These are phyloP conservation scores for Ctenoplectra terminalis DNA, from an alignment of 1,140 invertebrate species.

Conservation along the genomic window DNA sequence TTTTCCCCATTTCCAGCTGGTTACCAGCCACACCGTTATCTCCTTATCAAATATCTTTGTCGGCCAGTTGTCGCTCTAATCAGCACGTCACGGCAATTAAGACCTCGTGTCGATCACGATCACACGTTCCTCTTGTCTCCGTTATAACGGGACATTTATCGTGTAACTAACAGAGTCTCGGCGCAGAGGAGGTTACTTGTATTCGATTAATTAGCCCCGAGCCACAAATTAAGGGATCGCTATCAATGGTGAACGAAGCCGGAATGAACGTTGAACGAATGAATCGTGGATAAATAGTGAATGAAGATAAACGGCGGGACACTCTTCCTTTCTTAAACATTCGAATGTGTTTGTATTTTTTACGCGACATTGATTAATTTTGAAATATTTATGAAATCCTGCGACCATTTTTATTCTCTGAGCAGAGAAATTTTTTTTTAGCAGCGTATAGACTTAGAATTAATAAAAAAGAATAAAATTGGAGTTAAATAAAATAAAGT, in stretches of 20 bases:
- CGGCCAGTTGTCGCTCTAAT: not conserved
- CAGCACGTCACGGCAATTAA: conserved; percentile 12
- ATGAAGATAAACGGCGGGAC: conserved; percentile 1
- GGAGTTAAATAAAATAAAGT: too few relatives aligned
- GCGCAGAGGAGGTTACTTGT: not conserved
- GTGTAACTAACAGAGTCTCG: too few relatives aligned
- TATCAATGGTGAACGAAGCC: not conserved
- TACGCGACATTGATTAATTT: not conserved
- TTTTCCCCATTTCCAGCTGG: not conserved
- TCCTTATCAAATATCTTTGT: not conserved
- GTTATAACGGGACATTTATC: not conserved
- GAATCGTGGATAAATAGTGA: not conserved
- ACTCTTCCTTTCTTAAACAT: not conserved
- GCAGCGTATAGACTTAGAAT: too few relatives aligned
- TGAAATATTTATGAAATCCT: not conserved
- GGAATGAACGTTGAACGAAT: not conserved
- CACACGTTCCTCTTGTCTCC: too few relatives aligned
- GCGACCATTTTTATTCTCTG: too few relatives aligned
- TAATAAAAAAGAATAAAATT: too few relatives aligned
- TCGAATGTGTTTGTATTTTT: not conserved
- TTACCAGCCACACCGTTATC: not conserved
- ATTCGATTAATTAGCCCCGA: conserved; percentile 14
- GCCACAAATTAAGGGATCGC: not conserved
- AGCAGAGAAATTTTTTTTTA: too few relatives aligned
- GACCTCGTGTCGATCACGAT: not conserved